Evolutionary conservation across 2,888 invertebrate species (phyloP).

Genomic region (Drosophila crucigera): DNA sequence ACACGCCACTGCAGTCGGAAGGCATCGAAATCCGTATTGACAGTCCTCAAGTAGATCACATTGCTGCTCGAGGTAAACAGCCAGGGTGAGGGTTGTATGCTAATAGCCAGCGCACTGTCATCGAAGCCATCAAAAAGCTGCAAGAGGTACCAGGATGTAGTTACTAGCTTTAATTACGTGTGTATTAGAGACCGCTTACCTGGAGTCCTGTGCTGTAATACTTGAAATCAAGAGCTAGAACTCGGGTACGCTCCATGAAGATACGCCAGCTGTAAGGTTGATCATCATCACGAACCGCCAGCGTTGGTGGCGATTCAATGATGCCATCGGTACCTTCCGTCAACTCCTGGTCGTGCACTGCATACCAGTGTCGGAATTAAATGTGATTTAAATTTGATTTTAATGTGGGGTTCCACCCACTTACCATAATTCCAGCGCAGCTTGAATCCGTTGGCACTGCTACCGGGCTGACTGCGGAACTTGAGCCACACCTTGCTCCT

Average conservation of each 20-base stretch:
- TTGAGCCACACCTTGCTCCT: slow-evolving; percentile 90
- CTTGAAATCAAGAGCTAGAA: slow-evolving; percentile 68
- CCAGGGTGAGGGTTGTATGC: slow-evolving; percentile 69
- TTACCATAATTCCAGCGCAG: slow-evolving; percentile 90
- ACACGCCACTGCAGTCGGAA: slow-evolving; percentile 80
- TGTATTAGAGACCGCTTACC: slow-evolving; percentile 54
- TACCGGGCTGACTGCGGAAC: slow-evolving; percentile 89
- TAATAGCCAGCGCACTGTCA: slow-evolving; percentile 86
- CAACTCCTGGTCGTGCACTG: slow-evolving; percentile 80
- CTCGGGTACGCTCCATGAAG: slow-evolving; percentile 51
- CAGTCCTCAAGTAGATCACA: slow-evolving; percentile 86
- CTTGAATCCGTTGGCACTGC: slow-evolving; percentile 89
- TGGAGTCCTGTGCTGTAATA: slow-evolving; percentile 78
- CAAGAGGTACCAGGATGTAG: background rate
- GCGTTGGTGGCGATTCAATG: slow-evolving; percentile 79
- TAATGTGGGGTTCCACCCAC: slow-evolving; percentile 38
- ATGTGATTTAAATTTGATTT: background rate
- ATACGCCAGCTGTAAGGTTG: slow-evolving; percentile 82
- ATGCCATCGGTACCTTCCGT: slow-evolving; percentile 66
- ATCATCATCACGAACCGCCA: slow-evolving; percentile 56
- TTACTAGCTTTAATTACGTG: background rate
- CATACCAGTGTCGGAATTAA: background rate
- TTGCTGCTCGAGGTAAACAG: slow-evolving; percentile 88
- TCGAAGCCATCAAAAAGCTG: slow-evolving; percentile 92
- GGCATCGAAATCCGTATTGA: slow-evolving; percentile 68